A percentile compares a stretch with the other conserved stretches of the same genome.
Evolutionary conservation across 2,113 vertebrate species (phyloP).

Genomic region (Prionailurus bengalensis): DNA sequence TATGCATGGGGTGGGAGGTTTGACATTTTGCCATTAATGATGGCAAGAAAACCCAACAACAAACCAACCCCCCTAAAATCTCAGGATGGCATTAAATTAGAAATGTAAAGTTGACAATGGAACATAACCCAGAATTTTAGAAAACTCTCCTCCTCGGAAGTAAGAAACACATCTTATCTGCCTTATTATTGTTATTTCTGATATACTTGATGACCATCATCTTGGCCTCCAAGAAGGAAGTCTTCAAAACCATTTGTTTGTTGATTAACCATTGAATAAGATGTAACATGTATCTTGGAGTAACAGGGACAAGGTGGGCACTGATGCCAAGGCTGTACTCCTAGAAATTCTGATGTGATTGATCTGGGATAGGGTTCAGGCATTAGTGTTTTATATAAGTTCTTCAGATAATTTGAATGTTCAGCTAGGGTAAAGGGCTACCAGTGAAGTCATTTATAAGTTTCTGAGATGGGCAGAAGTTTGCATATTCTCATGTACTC

Average conservation of each 20-base stretch:
- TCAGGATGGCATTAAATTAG: background rate
- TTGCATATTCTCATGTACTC: background rate
- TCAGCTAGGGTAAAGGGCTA: background rate
- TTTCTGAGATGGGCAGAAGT: background rate
- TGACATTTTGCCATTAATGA: constrained; percentile 4
- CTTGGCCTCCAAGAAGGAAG: background rate
- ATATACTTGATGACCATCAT: background rate
- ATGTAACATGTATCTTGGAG: background rate
- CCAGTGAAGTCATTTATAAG: background rate
- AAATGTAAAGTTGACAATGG: background rate
- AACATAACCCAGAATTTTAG: constrained; percentile 1
- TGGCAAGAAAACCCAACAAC: background rate
- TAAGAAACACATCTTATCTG: background rate
- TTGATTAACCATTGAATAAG: background rate
- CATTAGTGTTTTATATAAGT: background rate
- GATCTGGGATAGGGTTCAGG: background rate
- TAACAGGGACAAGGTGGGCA: background rate
- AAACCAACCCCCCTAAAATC: background rate
- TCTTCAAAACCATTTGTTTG: background rate
- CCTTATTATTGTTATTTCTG: background rate
- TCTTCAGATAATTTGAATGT: background rate
- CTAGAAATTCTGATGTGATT: constrained; percentile 3
- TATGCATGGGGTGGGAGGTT: background rate
- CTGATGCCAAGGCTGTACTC: background rate
- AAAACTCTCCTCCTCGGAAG: background rate